phyloP scores from a whole-genome alignment of 2,888 invertebrate genomes.

The Drosophila anomalata region DNA sequence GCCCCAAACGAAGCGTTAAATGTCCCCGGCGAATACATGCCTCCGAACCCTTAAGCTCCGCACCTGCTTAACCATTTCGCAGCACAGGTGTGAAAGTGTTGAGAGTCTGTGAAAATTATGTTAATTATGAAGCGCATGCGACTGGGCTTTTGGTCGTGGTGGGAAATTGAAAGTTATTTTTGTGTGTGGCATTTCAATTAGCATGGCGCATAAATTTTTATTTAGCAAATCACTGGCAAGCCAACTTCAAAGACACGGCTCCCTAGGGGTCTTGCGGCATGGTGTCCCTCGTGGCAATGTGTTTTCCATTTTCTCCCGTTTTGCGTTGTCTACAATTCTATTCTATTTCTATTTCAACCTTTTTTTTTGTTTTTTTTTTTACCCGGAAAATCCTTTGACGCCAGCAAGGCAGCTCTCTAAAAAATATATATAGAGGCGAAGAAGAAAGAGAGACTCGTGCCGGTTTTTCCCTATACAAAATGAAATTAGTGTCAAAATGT shows the following conservation, averaged over 20 bases:
- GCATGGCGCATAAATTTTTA: constrained; percentile 57
- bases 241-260: constrained; percentile 63
- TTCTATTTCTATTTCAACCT: constrained; percentile 71
- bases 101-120: constrained; percentile 64
- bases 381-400: constrained; percentile 71
- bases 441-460: constrained; percentile 47
- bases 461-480: constrained; percentile 72
- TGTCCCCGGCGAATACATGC: constrained; percentile 42
- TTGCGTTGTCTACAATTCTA: constrained; percentile 64
- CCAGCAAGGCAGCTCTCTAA: constrained; percentile 39
- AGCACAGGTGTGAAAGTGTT: constrained; percentile 71
- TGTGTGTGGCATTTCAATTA: constrained; percentile 69
- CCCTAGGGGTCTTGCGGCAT: constrained; percentile 41
- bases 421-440: constrained; percentile 18
- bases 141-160: constrained; percentile 33
- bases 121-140: constrained; percentile 66
- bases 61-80: constrained; percentile 23
- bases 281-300: constrained; percentile 57
- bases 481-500: constrained; percentile 79
- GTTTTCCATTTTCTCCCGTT: constrained; percentile 60
- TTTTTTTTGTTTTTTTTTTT: constrained; percentile 46
- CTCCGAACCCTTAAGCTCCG: neutral
- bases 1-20: constrained; percentile 71
- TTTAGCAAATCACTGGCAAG: constrained; percentile 54
- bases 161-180: constrained; percentile 65